phyloP scores from a whole-genome alignment of 2,797 vertebrate genomes.

The Tangara arthus region DNA sequence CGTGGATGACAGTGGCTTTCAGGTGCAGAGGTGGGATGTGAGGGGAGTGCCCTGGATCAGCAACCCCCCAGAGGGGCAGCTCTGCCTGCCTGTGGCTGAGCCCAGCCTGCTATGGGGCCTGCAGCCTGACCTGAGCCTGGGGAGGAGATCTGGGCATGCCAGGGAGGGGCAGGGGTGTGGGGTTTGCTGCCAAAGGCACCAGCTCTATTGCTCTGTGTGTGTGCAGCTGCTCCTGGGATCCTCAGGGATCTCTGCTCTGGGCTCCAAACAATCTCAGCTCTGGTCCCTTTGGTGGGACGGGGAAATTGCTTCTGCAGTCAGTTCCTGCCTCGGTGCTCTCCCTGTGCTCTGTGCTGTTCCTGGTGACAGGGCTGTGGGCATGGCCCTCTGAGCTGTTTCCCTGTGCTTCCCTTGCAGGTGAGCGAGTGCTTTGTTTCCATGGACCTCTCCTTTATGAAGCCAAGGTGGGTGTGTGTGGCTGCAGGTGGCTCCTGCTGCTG shows the following conservation, averaged over 20 bases:
- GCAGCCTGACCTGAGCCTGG: background rate
- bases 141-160: background rate
- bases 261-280: background rate
- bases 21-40: background rate
- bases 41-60: background rate
- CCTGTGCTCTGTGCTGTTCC: background rate
- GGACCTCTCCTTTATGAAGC: constrained; percentile 99
- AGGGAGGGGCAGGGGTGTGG: background rate
- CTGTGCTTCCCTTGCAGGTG: constrained; percentile 80
- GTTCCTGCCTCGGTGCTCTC: background rate
- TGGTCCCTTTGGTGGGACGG: background rate
- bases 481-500: background rate
- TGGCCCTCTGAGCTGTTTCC: background rate
- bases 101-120: background rate
- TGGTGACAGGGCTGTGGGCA: accelerated
- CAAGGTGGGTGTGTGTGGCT: constrained; percentile 81
- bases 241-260: background rate
- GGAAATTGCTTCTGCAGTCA: no score
- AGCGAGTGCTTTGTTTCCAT: constrained; percentile 99
- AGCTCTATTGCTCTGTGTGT: no score
- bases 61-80: background rate
- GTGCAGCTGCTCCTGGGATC: background rate
- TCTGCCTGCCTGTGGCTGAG: background rate
- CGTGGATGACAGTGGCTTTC: accelerated
- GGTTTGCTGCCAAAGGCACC: background rate